These are phyloP conservation scores for Lepisosteus oculatus DNA, from an alignment of 2,113 vertebrate genomes.

Conservation along the genomic window DNA sequence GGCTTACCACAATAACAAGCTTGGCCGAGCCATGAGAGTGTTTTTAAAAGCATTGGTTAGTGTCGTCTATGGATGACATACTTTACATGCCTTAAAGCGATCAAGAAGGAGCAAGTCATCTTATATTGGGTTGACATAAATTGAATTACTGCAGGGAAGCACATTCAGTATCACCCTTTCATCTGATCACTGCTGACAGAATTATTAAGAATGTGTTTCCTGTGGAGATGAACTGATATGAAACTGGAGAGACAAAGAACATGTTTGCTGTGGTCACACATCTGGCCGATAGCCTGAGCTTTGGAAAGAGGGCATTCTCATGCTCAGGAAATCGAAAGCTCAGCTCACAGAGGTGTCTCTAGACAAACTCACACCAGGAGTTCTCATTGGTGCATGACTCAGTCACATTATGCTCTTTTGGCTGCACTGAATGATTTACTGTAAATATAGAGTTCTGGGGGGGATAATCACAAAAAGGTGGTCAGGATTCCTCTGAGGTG, in stretches of 20 bases:
- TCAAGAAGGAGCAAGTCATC: no score
- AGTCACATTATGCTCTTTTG: constrained; percentile 43
- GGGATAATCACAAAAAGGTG: constrained; percentile 27
- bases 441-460: constrained; percentile 33
- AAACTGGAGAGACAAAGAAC: constrained; percentile 30
- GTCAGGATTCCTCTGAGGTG: constrained; percentile 10
- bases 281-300: constrained; percentile 55
- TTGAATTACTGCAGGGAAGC: not conserved
- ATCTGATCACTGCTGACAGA: constrained; percentile 6
- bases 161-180: not conserved
- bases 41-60: no score
- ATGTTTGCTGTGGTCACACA: constrained; percentile 50
- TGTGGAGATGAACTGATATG: constrained; percentile 53
- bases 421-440: constrained; percentile 51
- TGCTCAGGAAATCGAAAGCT: constrained; percentile 60
- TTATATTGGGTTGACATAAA: not conserved
- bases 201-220: constrained; percentile 45
- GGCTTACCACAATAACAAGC: no score
- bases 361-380: constrained; percentile 60
- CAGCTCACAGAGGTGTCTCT: constrained; percentile 58
- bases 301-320: constrained; percentile 48
- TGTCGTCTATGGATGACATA: no score
- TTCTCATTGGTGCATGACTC: constrained; percentile 35
- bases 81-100: no score
- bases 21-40: no score